Evolutionary conservation across 2,113 vertebrate genomes (phyloP), one percentile per base, ranked within the genome.

Genomic region (Cettia cetti): DNA sequence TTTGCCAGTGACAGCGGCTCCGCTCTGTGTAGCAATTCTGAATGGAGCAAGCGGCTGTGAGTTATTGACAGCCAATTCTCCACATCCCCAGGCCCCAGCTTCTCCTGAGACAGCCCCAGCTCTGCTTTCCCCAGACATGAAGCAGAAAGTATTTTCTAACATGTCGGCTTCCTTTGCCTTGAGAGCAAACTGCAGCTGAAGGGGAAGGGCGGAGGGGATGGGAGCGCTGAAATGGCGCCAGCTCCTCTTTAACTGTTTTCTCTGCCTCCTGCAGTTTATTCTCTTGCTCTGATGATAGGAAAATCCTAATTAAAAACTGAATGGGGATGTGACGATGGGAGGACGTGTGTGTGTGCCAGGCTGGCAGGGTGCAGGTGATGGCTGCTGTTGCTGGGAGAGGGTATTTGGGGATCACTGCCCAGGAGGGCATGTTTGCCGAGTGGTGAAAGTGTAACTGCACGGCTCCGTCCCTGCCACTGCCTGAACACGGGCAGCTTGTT

Each of bases 371-470:
- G 72, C 82, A 71, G 74, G 18, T 28, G 68, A 78, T 16, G 68
- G 75, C 90, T 54, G 63, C 91, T 70, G 70, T 59, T 86, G 69
- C 82, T 93, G 88, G 68, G 82, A 83, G 35, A 57, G 70, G 82
- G 5, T 37, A 27, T 78, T 40, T 86, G 92, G 82, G 92, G 88
- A 49, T 78, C 78, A 39, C 7, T 68, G 93, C 64, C 85, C 95
- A 57, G 82, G 13, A 75, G 92, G 76, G 56, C 47, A n/a, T 93
- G 92, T 97, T 95, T 95, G 81, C 82, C 0, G 1, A 96, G 40
- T 75, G 90, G 92, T 94, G 92, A 68, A 96, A 92, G 50, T 89
- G 75, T 92, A 96, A 95, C 94, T 2, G 37, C 70, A 18, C 12
- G 11, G 47, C 30, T 21, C 74, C 63, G 24, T 5, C 50, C 26